Percentiles rank a stretch among this genome's conserved stretches.
These are phyloP conservation scores for Hyperoplus lanceolatus DNA, from an alignment of 2,797 vertebrate genomes.

Conservation along the genomic window DNA sequence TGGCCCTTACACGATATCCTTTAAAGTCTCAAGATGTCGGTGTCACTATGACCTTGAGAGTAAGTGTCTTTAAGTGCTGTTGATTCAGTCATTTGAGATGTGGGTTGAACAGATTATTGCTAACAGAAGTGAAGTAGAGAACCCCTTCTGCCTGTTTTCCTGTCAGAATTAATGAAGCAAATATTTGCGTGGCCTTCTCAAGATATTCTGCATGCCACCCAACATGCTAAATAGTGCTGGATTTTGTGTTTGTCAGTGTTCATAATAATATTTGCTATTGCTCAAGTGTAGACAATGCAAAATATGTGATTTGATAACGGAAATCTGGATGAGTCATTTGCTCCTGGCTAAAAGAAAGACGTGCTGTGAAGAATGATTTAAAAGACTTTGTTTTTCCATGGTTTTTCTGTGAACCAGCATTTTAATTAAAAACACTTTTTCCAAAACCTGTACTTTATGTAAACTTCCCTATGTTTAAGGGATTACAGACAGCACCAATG, in stretches of 20 bases:
- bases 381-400: constrained; percentile 65
- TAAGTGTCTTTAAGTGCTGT: constrained; percentile 67
- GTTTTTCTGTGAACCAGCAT: constrained; percentile 73
- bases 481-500: constrained; percentile 91
- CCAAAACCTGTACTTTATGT: constrained; percentile 86
- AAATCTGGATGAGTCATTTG: constrained; percentile 50
- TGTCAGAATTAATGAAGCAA: constrained; percentile 77
- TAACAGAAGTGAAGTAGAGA: constrained; percentile 72
- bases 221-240: constrained; percentile 56
- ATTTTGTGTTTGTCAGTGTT: constrained; percentile 43
- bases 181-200: constrained; percentile 58
- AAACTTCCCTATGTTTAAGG: constrained; percentile 91
- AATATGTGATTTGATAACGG: constrained; percentile 54
- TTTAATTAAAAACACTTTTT: constrained; percentile 88
- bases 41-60: constrained; percentile 59
- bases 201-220: constrained; percentile 67
- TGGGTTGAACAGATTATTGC: constrained; percentile 63
- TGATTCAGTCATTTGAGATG: constrained; percentile 79
- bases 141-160: constrained; percentile 60
- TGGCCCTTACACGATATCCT: constrained; percentile 61
- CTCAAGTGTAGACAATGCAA: constrained; percentile 16
- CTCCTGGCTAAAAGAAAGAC: constrained; percentile 55
- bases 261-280: constrained; percentile 29
- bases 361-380: constrained; percentile 71
- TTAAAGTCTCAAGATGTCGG: constrained; percentile 68